Base-by-base conservation (phyloP, 2,888 invertebrate genomes). In the Drosophila silvestris region DNA sequence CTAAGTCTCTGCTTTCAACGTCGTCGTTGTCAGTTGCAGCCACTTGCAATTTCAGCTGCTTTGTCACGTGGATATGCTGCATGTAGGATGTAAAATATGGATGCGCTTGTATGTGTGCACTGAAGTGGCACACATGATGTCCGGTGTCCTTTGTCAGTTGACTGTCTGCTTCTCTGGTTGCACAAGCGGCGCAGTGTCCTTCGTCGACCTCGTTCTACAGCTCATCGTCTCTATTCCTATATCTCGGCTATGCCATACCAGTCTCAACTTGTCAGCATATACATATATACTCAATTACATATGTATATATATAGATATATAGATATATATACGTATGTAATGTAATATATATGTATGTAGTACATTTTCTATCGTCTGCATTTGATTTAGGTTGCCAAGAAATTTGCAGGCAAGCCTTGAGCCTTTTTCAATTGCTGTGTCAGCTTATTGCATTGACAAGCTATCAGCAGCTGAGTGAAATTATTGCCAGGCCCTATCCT, bases 41-140 rank as follows among this genome's bases (percentile, higher is more conserved):
- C 79, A 86, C 85, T 84, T 84, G 87, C 87, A 77, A 84, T 87
- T 88, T 83, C 72, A 77, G 67, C 79, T 83, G 88, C 85, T 90
- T 83, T 85, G 83, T 81, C 86, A 81, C 89, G 77, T 79, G 77
- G 35, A 72, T 82, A 74, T 59, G 68, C 67, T 41, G 47, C 54
- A 67, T 54, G 68, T 65, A 56, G 75, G 51, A 63, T 68, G 57
- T 67, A 52, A 78, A 68, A 78, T 77, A 74, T 77, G 70, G 51
- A 65, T 83, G 85, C 28, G 79, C 53, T 44, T 88, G 85, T 86
- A 59, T 89, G 84, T 62, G 88, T 82, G 81, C 88, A 72, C 81
- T 85, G 56, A 90, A 90, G 90, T 85, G 85, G 81, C 83, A 81
- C 83, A 88, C 81, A 80, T 71, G 67, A 75, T 81, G 80, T 75